Percentiles rank a stretch among this genome's conserved stretches.
These are phyloP conservation scores for Ploceus nigricollis DNA, from an alignment of 2,113 vertebrate genomes.

Conservation along the genomic window DNA sequence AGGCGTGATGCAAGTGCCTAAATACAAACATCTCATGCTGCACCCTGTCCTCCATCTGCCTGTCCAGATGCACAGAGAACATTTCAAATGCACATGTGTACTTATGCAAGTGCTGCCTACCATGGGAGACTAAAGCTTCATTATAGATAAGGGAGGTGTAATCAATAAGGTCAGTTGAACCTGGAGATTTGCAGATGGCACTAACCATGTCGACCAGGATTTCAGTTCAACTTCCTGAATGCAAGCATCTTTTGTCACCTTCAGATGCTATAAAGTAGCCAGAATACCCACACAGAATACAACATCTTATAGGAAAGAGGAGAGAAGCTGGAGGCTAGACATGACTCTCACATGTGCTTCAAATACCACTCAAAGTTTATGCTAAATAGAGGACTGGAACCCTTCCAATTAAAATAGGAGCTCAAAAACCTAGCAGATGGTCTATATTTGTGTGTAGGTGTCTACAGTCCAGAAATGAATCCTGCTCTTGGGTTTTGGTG, in stretches of 20 bases:
- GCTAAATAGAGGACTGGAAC: neutral
- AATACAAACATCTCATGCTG: neutral
- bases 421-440: neutral
- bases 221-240: neutral
- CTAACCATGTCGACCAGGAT: neutral
- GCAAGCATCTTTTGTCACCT: neutral
- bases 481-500: neutral
- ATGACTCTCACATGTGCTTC: neutral
- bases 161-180: neutral
- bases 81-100: neutral
- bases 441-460: neutral
- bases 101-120: neutral
- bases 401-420: neutral
- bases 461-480: neutral
- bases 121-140: neutral
- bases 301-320: neutral
- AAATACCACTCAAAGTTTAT: neutral
- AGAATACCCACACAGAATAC: neutral
- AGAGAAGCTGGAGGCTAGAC: neutral
- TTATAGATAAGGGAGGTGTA: neutral
- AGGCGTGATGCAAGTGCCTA: neutral
- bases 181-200: neutral
- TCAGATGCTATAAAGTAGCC: neutral
- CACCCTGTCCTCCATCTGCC: neutral
- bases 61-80: neutral